Base-by-base conservation (phyloP, 2,888 invertebrate genomes). In the Epiblema foenella region DNA sequence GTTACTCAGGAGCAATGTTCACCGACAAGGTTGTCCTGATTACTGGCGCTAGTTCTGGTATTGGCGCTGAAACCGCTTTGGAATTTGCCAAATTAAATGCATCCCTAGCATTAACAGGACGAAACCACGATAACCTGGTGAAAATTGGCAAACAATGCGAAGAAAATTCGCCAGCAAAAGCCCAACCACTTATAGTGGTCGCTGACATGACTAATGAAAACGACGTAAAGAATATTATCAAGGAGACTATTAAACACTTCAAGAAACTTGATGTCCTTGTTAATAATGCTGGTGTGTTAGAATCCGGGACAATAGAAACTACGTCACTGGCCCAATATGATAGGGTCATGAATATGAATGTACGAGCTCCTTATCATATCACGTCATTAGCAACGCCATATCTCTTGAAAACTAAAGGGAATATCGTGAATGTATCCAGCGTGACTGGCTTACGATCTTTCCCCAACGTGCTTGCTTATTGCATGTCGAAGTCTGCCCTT, bases 341-440 rank as follows among this genome's bases (percentile, higher is more conserved):
- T 84, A 94, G 95, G 78, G 90, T 98, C 33, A 98, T 99, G 95
- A 96, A 97, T 80, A 95, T 96, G 5, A 99, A 99, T 89, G 96
- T 98, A 0, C 95, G 98, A 75, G 94, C 96, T 0, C 91, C 96
- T 8, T 97, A 96, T 83, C 94, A 96, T 70, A 86, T 99, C 75
- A 98, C 98, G 0, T 96, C 96, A 95, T 84, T 98, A 75, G 97
- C 97, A 54, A 95, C 96, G 0, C 98, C 98, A 1, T 95, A 98
- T 88, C 93, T 99, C 10, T 93, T 97, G 4, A 93, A 95, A 89
- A 94, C 95, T 0, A 96, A 97, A 87, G 98, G 98, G 20, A 97
- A 95, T 78, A 96, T 98, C 78, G 98, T 99, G 0, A 99, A 99
- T 86, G 97, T 99, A 0, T 99, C 98, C 2, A 98, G 98, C 85